Percentiles rank a stretch among this genome's conserved stretches.
Conservation (phyloP, 2,113 vertebrate genomes). For the Dendrocopos noguchii region DNA sequence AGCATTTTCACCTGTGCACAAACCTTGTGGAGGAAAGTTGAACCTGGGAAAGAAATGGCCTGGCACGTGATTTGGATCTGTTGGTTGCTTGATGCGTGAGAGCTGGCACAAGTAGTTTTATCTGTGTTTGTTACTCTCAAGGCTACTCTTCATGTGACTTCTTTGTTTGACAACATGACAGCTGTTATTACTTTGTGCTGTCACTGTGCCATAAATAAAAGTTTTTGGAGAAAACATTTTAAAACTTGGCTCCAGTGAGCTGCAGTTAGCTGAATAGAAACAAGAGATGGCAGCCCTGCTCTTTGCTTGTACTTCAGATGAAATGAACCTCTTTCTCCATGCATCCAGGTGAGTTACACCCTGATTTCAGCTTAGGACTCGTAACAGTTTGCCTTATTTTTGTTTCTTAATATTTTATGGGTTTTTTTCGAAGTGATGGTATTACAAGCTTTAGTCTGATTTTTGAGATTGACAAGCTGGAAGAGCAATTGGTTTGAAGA, state of each 20-base stretch:
- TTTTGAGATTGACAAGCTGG: neutral
- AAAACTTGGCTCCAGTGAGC: neutral
- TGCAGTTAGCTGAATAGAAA: neutral
- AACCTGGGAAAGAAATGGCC: neutral
- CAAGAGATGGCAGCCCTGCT: neutral
- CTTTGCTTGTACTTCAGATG: neutral
- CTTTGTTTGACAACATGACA: neutral
- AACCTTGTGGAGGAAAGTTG: neutral
- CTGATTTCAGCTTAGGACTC: neutral
- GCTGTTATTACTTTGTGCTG: neutral
- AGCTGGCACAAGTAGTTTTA: neutral
- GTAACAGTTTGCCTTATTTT: neutral
- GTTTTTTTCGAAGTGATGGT: neutral
- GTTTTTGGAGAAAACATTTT: neutral
- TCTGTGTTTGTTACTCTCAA: neutral
- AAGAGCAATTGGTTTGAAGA: neutral
- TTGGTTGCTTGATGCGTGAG: neutral
- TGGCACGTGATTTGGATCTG: neutral
- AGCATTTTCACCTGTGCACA: neutral
- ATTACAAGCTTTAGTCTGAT: neutral
- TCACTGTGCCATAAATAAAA: neutral
- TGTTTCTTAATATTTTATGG: neutral
- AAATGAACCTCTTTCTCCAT: neutral
- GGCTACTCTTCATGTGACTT: neutral
- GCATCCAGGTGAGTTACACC: no score